Conservation (phyloP, 2,888 invertebrate species). For the Cantharis rufa region DNA sequence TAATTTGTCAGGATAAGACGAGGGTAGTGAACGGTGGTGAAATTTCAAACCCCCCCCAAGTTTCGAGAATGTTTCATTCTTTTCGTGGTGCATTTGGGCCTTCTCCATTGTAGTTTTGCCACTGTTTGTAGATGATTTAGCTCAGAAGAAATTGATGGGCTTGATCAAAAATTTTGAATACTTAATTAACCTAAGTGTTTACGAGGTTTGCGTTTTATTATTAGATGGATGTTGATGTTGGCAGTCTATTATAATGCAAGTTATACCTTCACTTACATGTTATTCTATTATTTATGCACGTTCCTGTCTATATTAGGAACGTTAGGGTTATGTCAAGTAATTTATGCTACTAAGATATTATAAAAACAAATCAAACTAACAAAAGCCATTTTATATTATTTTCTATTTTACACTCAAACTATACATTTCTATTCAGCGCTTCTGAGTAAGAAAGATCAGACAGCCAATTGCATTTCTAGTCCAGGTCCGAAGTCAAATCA, state of each 20-base stretch:
- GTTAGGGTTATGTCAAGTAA: background rate
- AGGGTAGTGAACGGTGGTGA: no score
- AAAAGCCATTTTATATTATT: background rate
- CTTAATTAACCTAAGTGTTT: background rate
- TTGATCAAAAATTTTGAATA: background rate
- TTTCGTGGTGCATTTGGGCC: no score
- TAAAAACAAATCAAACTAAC: background rate
- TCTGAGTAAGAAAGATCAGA: no score
- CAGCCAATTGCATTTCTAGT: no score
- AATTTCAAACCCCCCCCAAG: no score
- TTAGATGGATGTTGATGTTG: background rate
- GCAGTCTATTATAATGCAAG: background rate
- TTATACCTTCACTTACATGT: background rate
- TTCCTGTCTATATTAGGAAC: background rate
- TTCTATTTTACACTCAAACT: no score
- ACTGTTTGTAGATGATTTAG: no score
- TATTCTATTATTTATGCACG: background rate
- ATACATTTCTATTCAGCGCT: no score
- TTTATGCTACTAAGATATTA: no score
- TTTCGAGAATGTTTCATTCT: no score
- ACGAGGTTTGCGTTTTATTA: background rate
- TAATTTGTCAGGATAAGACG: background rate
- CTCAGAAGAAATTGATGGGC: background rate
- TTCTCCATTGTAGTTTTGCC: no score
- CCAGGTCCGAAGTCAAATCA: no score